Evolutionary conservation across 2,888 invertebrate genomes (phyloP).

Genomic region (Tenthredo notha): DNA sequence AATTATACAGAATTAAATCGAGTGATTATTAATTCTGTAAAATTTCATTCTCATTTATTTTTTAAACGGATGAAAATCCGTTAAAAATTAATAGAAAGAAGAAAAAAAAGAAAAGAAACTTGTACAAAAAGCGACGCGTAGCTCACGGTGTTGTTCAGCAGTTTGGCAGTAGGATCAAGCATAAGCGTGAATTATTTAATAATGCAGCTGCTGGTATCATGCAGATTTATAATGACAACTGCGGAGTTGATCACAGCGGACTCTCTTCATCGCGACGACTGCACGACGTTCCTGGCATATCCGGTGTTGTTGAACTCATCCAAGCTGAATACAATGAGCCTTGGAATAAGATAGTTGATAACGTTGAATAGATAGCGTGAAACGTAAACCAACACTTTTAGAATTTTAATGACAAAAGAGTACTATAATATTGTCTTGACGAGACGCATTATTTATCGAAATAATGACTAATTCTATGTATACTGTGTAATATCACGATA

Average conservation of each 20-base stretch:
- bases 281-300: slow-evolving; percentile 40
- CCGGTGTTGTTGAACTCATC: slow-evolving; percentile 54
- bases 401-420: not conserved
- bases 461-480: not conserved
- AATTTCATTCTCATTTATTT: not conserved
- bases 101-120: not conserved
- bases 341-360: slow-evolving; percentile 12
- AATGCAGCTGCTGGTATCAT: slow-evolving; percentile 40
- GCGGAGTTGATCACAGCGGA: slow-evolving; percentile 19
- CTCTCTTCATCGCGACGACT: slow-evolving; percentile 34
- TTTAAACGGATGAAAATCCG: not conserved
- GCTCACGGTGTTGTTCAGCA: not conserved
- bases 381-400: not conserved
- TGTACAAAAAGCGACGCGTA: not conserved
- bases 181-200: slow-evolving; percentile 46
- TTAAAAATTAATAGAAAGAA: too few relatives aligned
- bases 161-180: not conserved
- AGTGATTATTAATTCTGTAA: not conserved
- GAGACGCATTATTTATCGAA: not conserved
- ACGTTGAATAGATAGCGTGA: not conserved
- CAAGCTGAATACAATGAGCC: not conserved
- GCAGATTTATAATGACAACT: slow-evolving; percentile 48
- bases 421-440: not conserved
- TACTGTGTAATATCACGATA: not conserved
- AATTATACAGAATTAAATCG: not conserved